Evolutionary conservation across 2,113 vertebrate genomes (phyloP).

Genomic region (Clinocottus analis): DNA sequence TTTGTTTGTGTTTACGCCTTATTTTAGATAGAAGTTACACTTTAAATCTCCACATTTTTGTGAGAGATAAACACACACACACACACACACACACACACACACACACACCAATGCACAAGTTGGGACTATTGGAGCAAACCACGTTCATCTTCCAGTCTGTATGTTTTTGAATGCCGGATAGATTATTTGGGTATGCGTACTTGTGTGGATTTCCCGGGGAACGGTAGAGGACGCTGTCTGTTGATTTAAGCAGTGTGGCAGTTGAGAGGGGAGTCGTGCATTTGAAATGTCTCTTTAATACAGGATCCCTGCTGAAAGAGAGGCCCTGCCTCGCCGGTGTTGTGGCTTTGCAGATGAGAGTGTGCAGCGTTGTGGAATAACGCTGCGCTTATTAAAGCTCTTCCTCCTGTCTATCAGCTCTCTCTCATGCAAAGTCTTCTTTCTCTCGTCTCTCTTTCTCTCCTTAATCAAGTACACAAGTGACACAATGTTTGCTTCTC

Average conservation of each 20-base stretch:
- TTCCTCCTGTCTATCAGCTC: slow-evolving; percentile 21
- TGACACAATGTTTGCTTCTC: slow-evolving; percentile 20
- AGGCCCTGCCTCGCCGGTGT: slow-evolving; percentile 28
- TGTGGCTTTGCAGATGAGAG: slow-evolving; percentile 34
- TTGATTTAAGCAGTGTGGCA: slow-evolving; percentile 28
- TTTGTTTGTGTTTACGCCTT: neutral
- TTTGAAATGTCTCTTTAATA: slow-evolving; percentile 43
- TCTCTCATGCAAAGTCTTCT: slow-evolving; percentile 28
- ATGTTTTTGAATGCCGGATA: neutral
- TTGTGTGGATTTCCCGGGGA: slow-evolving; percentile 23
- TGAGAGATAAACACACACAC: neutral
- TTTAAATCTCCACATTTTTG: neutral
- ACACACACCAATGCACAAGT: neutral
- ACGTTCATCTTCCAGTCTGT: neutral
- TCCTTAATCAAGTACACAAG: slow-evolving; percentile 21
- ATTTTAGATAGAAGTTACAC: neutral
- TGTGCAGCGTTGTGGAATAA: slow-evolving; percentile 63
- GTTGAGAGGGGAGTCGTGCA: slow-evolving; percentile 18
- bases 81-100: neutral
- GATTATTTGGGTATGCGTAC: neutral
- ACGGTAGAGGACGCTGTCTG: slow-evolving; percentile 60
- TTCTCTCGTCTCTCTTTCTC: slow-evolving; percentile 10
- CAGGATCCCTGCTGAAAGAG: slow-evolving; percentile 40
- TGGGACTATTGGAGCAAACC: neutral
- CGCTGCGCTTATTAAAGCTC: slow-evolving; percentile 36